phyloP scores from a whole-genome alignment of 1,140 invertebrate species.

The Lordiphosa collinella region DNA sequence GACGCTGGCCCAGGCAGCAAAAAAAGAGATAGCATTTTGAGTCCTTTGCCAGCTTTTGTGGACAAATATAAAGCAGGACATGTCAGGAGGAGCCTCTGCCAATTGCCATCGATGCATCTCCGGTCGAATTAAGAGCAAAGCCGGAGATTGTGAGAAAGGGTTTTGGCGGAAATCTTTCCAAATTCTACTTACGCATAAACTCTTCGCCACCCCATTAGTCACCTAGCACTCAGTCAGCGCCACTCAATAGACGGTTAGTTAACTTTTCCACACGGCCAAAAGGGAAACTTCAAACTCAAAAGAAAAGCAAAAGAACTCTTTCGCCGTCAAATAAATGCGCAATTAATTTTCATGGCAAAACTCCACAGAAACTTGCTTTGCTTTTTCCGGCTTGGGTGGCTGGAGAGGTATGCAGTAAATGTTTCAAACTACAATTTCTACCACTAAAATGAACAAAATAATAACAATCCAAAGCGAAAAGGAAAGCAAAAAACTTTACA shows the following conservation, averaged over 20 bases:
- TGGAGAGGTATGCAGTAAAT: slow-evolving; percentile 27
- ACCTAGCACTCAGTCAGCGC: neutral
- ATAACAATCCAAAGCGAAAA: slow-evolving; percentile 45
- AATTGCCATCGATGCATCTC: slow-evolving; percentile 52
- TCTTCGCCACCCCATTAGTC: too few species aligned
- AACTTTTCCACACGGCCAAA: too few species aligned
- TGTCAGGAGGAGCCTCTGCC: slow-evolving; percentile 24
- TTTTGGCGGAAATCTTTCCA: neutral
- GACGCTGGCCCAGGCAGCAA: slow-evolving; percentile 30
- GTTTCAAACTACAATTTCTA: slow-evolving; percentile 48
- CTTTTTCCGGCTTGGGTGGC: neutral
- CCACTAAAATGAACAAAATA: slow-evolving; percentile 54
- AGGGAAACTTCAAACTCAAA: neutral
- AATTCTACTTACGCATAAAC: too few species aligned
- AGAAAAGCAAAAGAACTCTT: slow-evolving; percentile 15
- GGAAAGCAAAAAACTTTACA: slow-evolving; percentile 14
- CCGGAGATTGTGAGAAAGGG: neutral
- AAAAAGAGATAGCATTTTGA: slow-evolving; percentile 7
- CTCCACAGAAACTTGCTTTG: slow-evolving; percentile 47
- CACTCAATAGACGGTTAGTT: neutral
- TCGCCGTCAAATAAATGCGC: slow-evolving; percentile 60
- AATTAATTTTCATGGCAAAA: slow-evolving; percentile 72
- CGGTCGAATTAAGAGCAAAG: slow-evolving; percentile 35
- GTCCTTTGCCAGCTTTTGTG: slow-evolving; percentile 44
- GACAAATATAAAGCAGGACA: slow-evolving; percentile 19